A percentile compares a stretch with the other conserved stretches of the same genome.
Conservation (phyloP, 2,797 vertebrate species). For the Sebastes melanostomus region DNA sequence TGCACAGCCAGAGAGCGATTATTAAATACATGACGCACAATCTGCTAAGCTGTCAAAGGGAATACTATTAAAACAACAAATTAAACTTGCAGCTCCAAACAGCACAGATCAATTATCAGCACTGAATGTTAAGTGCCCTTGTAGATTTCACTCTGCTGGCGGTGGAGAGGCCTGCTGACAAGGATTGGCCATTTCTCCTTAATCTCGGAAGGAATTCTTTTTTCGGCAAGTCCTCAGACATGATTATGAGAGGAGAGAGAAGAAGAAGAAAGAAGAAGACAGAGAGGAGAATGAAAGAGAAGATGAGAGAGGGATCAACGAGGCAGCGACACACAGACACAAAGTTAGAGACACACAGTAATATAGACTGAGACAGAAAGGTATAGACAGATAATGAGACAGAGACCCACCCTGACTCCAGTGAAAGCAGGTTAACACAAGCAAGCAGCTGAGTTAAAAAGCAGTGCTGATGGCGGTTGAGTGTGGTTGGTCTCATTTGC, state of each 20-base stretch:
- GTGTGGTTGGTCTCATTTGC: constrained; percentile 67
- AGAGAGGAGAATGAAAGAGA: neutral
- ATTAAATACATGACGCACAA: neutral
- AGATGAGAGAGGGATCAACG: neutral
- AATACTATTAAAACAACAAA: constrained; percentile 9
- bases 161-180: constrained; percentile 41
- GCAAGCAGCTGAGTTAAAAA: constrained; percentile 36
- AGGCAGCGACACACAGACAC: neutral
- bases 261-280: constrained; percentile 1
- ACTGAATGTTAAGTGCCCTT: constrained; percentile 40
- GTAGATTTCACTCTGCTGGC: constrained; percentile 14
- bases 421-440: constrained; percentile 52
- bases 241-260: constrained; percentile 7
- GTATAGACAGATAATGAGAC: neutral
- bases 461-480: constrained; percentile 54
- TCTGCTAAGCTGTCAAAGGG: neutral
- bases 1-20: neutral
- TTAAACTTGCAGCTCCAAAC: neutral
- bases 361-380: neutral
- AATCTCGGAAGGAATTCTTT: constrained; percentile 68
- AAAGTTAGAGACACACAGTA: neutral
- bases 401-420: constrained; percentile 26
- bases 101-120: constrained; percentile 16
- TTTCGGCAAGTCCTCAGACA: constrained; percentile 19
- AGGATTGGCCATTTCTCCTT: constrained; percentile 55